Evolutionary conservation across 2,888 invertebrate genomes (phyloP).

Genomic region (Cheilosia variabilis): DNA sequence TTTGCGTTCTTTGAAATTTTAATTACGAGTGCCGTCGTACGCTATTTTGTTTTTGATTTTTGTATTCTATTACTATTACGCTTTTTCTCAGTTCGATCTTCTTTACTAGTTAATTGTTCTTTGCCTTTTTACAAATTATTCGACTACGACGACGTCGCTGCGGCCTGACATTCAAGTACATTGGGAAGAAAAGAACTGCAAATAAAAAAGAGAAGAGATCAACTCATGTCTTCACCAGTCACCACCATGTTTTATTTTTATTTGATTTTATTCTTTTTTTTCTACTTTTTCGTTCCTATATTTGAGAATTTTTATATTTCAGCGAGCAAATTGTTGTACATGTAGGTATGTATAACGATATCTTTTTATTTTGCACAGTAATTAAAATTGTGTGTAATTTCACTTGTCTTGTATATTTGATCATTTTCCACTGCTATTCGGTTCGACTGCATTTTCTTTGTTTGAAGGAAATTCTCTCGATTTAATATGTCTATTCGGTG

Average conservation of each 20-base stretch:
- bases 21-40: conserved; percentile 48
- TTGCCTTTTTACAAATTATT: conserved; percentile 57
- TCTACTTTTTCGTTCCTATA: conserved; percentile 10
- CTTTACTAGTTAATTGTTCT: conserved; percentile 36
- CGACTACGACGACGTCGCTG: conserved; percentile 59
- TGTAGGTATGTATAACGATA: conserved; percentile 16
- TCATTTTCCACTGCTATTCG: conserved; percentile 29
- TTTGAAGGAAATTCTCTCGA: conserved; percentile 54
- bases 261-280: conserved; percentile 27
- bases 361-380: conserved; percentile 34
- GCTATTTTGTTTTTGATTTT: conserved; percentile 9
- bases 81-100: conserved; percentile 45
- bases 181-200: conserved; percentile 72
- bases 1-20: conserved; percentile 8
- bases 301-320: conserved; percentile 14
- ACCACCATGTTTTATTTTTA: conserved; percentile 60
- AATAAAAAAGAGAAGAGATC: conserved; percentile 69
- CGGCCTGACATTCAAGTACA: conserved; percentile 69
- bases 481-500: neutral
- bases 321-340: conserved; percentile 7
- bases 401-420: conserved; percentile 53
- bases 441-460: conserved; percentile 68
- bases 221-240: conserved; percentile 63
- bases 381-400: conserved; percentile 49
- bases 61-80: conserved; percentile 13